Conservation (phyloP, 2,113 vertebrate genomes). For the Chaetura pelagica region DNA sequence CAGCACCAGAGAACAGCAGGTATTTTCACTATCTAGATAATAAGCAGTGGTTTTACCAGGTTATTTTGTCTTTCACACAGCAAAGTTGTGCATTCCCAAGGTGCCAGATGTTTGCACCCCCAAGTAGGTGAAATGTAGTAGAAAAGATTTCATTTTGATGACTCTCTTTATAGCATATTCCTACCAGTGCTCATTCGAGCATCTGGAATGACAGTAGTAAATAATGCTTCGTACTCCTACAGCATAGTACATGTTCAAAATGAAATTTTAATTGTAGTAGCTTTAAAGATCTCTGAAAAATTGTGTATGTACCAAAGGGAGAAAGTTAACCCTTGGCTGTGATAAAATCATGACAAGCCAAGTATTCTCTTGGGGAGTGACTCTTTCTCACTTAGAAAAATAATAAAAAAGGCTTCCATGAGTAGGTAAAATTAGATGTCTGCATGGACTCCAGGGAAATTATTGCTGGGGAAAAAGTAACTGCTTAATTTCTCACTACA, state of each 20-base stretch:
- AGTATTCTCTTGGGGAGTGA: not conserved
- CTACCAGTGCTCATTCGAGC: not conserved
- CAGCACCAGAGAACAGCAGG: not conserved
- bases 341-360: not conserved
- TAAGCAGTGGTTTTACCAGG: not conserved
- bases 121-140: slow-evolving; percentile 9
- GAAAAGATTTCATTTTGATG: slow-evolving; percentile 43
- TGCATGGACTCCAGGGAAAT: not conserved
- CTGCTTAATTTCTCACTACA: not conserved
- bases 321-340: slow-evolving; percentile 11
- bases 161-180: slow-evolving; percentile 27
- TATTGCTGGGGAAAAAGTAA: not conserved
- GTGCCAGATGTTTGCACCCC: slow-evolving; percentile 47
- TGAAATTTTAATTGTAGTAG: slow-evolving; percentile 27
- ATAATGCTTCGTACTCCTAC: slow-evolving; percentile 38
- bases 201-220: slow-evolving; percentile 43
- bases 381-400: not conserved
- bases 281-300: slow-evolving; percentile 20
- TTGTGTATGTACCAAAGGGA: not conserved
- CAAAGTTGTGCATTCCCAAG: not conserved
- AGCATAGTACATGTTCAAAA: not conserved
- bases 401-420: not conserved
- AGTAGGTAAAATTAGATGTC: not conserved
- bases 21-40: not conserved
- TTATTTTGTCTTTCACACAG: not conserved